Evolutionary conservation across 2,113 vertebrate genomes (phyloP).

Genomic region (Chroicocephalus ridibundus): DNA sequence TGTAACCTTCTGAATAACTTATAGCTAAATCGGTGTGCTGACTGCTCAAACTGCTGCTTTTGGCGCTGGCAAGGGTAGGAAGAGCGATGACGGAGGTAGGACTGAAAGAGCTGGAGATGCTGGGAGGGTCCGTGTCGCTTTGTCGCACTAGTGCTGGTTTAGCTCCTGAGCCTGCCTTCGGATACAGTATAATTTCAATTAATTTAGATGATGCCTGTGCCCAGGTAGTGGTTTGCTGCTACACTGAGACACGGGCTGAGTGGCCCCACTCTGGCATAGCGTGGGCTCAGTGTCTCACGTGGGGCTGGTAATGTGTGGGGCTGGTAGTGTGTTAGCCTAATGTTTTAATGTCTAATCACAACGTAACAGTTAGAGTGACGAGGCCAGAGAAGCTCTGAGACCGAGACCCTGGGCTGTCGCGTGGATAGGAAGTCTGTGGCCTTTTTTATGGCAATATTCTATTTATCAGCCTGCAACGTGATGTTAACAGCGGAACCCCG

Average conservation of each 20-base stretch:
- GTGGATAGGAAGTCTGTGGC: not conserved
- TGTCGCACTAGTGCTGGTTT: not conserved
- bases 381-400: not conserved
- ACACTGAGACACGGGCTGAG: not conserved
- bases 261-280: rapidly evolving
- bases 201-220: not conserved
- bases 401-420: rapidly evolving
- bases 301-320: too few species aligned
- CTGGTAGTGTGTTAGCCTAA: too few species aligned
- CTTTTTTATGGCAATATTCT: not conserved
- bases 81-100: not conserved
- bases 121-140: not conserved
- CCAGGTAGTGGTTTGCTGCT: not conserved
- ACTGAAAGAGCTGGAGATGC: not conserved
- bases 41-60: not conserved
- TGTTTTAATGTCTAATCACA: not conserved
- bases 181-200: rapidly evolving
- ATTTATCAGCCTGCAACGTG: too few species aligned
- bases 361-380: rapidly evolving
- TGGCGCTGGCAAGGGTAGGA: not conserved
- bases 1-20: not conserved
- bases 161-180: not conserved
- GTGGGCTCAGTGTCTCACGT: rapidly evolving
- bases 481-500: not conserved
- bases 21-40: not conserved